Evolutionary conservation across 2,888 invertebrate species (phyloP).

Genomic region (Idaea straminata): DNA sequence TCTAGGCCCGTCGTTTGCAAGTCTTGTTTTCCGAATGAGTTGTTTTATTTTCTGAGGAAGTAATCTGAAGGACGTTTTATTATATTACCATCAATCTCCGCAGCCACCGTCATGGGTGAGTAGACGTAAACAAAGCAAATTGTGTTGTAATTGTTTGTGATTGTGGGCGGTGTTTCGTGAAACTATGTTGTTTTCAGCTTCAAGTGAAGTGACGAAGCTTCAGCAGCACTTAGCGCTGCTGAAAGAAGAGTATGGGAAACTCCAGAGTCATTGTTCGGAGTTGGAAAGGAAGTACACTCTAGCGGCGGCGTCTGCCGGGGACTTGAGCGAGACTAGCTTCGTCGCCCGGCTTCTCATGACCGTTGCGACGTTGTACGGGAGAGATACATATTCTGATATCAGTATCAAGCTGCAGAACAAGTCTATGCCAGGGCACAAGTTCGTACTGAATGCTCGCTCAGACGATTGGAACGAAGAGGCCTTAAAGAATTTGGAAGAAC

Average conservation of each 20-base stretch:
- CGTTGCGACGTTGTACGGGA: constrained; percentile 90
- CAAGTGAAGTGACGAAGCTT: constrained; percentile 82
- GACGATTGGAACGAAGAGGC: constrained; percentile 91
- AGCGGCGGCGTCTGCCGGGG: constrained; percentile 84
- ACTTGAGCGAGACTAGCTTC: constrained; percentile 87
- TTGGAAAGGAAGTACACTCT: constrained; percentile 92
- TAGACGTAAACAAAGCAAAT: constrained; percentile 37
- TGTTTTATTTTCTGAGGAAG: constrained; percentile 26
- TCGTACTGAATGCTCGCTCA: constrained; percentile 93
- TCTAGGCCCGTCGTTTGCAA: constrained; percentile 12
- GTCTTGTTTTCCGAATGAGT: not conserved
- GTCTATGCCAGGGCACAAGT: constrained; percentile 91
- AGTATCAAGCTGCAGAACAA: constrained; percentile 86
- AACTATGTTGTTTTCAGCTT: constrained; percentile 67
- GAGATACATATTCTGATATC: constrained; percentile 91
- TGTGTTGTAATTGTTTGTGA: constrained; percentile 42
- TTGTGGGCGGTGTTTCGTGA: constrained; percentile 65
- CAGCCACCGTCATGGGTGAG: constrained; percentile 67
- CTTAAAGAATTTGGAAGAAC: constrained; percentile 82
- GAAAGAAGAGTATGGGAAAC: constrained; percentile 94
- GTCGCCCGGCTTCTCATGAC: constrained; percentile 90
- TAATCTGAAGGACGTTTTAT: not conserved
- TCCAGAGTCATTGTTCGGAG: constrained; percentile 90
- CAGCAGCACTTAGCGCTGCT: constrained; percentile 93
- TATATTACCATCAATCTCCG: constrained; percentile 18